Evolutionary conservation across 2,888 invertebrate genomes (phyloP), one percentile per base, ranked within the genome.

Genomic region (Xiphydria camelus): DNA sequence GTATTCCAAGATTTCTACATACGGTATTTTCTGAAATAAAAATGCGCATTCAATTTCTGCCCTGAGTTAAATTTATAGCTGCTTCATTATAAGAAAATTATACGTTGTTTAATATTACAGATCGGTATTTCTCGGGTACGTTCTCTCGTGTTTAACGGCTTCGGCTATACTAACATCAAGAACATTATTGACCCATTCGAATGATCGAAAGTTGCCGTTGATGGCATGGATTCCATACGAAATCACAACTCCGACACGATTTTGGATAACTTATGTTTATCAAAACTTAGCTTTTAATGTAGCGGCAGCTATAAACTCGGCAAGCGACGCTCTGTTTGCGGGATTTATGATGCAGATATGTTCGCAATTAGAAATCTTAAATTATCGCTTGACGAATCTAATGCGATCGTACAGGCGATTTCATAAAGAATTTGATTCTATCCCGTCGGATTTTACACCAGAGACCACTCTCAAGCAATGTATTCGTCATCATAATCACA

Each of bases 281-380:
- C 44, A 44, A 29, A 38, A 10, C 14, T 31, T 20, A n/a, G 38
- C 41, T 1, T 35, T 47, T 5, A 34, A 38, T 1, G 25, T 34
- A 12, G 41, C 44, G 4, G 47, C 50, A 1, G 15, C 10, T 3
- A 26, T 15, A 9, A 44, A 47, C 9, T 43, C 10, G 1, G 47
- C 44, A 5, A 36, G 35, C 1, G 50, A 50, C 14, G 41, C 44
- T 6, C 18, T 47, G 3, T 39, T 50, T 4, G 34, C 43, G 4
- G 50, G 50, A 12, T 45, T 50, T 3, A 50, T 50, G 50, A 44
- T 47, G 9, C 47, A 47, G 31, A 41, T 41, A 1, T 44, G 51
- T 19, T 50, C 47, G 0, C 57, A 55, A 19, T 7, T 61, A 1
- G 42, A 47, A 25, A 50, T 61, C 12, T 35, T 61, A 9, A 49